Conservation (phyloP, 2,797 vertebrate genomes). For the Salmo trutta region DNA sequence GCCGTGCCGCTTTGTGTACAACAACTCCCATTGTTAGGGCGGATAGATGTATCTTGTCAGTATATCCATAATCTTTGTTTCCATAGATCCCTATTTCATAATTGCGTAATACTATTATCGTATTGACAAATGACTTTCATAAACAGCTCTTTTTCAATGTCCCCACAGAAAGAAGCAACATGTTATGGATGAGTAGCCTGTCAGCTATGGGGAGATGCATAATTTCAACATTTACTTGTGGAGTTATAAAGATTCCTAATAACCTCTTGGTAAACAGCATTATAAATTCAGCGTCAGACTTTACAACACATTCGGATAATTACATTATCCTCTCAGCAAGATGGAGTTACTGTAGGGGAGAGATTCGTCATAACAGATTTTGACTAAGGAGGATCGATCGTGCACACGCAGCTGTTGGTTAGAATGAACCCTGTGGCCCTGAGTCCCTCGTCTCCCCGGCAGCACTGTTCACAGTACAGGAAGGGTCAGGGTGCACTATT, state of each 20-base stretch:
- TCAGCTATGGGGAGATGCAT: neutral
- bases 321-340: neutral
- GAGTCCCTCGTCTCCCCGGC: conserved; percentile 21
- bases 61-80: neutral
- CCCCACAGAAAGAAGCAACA: neutral
- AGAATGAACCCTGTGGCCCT: conserved; percentile 33
- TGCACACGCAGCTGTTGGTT: conserved; percentile 55
- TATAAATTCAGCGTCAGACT: conserved; percentile 19
- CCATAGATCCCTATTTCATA: neutral
- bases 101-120: no score
- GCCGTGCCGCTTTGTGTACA: no score
- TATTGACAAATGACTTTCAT: neutral
- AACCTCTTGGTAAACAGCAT: neutral
- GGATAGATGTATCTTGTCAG: no score
- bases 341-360: conserved; percentile 17
- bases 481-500: conserved; percentile 70
- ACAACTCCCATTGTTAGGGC: no score
- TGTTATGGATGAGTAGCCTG: neutral
- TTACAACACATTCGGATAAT: conserved; percentile 4
- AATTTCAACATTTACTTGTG: neutral
- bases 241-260: neutral
- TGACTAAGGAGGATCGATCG: conserved; percentile 27
- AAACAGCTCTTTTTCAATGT: neutral
- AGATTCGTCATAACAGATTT: conserved; percentile 30
- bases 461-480: conserved; percentile 31